A percentile compares a stretch with the other conserved stretches of the same genome.
Conservation (phyloP, 1,140 invertebrate genomes). For the Venustaconcha ellipsiformis region DNA sequence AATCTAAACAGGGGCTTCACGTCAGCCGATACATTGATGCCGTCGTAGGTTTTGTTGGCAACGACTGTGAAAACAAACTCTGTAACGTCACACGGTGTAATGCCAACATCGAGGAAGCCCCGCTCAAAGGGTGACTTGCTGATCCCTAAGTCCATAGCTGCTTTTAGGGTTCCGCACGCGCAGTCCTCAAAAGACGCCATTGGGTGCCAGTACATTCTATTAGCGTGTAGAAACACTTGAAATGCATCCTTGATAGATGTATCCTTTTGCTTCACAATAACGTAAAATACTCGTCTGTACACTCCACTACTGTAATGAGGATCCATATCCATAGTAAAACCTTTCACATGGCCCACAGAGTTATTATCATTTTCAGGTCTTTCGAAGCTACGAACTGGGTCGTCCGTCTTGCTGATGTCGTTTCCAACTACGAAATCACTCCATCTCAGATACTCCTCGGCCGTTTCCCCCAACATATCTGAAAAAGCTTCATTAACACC, state of each 20-base stretch:
- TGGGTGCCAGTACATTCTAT: conserved; percentile 45
- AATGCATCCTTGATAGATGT: conserved; percentile 28
- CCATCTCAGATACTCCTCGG: conserved; percentile 19
- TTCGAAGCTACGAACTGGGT: conserved; percentile 26
- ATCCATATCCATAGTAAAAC: conserved; percentile 28
- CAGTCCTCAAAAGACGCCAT: conserved; percentile 28
- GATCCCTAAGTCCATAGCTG: conserved; percentile 39
- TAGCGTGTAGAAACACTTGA: conserved; percentile 40
- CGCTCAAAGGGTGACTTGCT: conserved; percentile 11
- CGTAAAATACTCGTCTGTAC: conserved; percentile 36
- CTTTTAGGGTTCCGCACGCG: conserved; percentile 41
- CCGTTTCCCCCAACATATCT: conserved; percentile 47
- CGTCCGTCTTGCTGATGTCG: conserved; percentile 22
- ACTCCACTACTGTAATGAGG: conserved; percentile 41
- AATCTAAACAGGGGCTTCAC: conserved; percentile 18
- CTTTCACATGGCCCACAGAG: conserved; percentile 34
- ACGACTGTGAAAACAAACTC: conserved; percentile 17
- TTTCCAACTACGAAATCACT: conserved; percentile 29
- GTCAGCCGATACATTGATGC: conserved; percentile 4
- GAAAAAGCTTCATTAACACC: conserved; percentile 55
- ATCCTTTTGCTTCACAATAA: conserved; percentile 23
- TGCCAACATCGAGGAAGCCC: conserved; percentile 36
- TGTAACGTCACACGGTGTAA: conserved; percentile 32
- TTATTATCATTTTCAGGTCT: conserved; percentile 29
- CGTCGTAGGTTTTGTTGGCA: conserved; percentile 4